Evolutionary conservation across 1,140 invertebrate genomes (phyloP), one percentile per base, ranked within the genome.

Genomic region (Leucophenga varia): DNA sequence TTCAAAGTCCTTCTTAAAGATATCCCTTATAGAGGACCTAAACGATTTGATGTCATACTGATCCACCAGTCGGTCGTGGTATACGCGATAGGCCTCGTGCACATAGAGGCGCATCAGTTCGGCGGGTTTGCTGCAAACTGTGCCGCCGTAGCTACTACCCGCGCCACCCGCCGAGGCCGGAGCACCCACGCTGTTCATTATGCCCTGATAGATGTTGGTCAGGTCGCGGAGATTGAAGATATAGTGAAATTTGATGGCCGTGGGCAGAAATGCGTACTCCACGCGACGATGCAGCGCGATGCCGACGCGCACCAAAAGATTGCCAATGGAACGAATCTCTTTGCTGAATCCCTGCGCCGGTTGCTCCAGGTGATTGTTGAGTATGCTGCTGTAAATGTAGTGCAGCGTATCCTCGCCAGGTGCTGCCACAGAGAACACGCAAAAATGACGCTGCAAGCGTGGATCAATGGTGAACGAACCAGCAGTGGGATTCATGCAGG

Each of bases 401-500:
- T 80, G 74, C 32, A 92, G 80, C 1, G 90, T 86, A 32, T 93
- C 89, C 16, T 78, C 67, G 17, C 82, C 82, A n/a, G 92, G 92
- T 67, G 91, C 92, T 76, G 81, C 85, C 7, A 93, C 83, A 45
- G 92, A 89, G 75, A 96, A 95, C 5, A 93, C 89, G 56, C 86
- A 87, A 76, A 97, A 97, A 74, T 96, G 93, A 56, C 93, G 79
- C 72, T 94, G 91, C 1, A 97, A 79, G 20, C 94, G 79, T 1
- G 91, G 83, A 79, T 95, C 89, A 36, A 97, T 95, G 1, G 89
- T 92, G 68, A 95, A 95, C 56, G 88, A 93, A 20, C 93, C 93
- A 31, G 92, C 89, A 0, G 92, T 95, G 1, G 93, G 94, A 76
- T 96, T 96, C 93, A 97, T 96, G 64, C 89, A 91, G 2, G 90